Base-by-base conservation (phyloP, 2,888 invertebrate species). In the Temnothorax unifasciatus region DNA sequence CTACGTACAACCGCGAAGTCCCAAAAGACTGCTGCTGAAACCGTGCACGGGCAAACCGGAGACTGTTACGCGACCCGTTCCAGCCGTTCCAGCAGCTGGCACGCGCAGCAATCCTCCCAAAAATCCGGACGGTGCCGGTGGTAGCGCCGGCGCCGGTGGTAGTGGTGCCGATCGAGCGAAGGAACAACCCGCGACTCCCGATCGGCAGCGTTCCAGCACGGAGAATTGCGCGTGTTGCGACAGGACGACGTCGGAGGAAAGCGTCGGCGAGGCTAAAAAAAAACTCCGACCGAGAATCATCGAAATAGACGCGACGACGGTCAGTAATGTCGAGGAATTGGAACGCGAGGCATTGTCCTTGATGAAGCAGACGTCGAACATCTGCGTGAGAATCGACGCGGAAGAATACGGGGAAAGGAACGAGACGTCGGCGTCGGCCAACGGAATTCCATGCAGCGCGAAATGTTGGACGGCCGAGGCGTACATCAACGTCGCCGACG, bases 11-110 rank as follows among this genome's bases (percentile, higher is more conserved):
- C 68, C 88, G 6, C 88, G 89, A 25, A 93, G 71, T 41, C 92
- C 93, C 6, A 93, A 88, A 76, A 91, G 92, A 38, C 82, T 95
- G 57, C 86, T 91, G 29, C 73, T 94, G 34, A 91, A 92, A 41
- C 93, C 94, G 0, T 91, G 92, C 64, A 92, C 92, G 2, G 92
- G 92, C 2, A 92, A 91, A 82, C 92, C 93, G 1, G 90, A 91
- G 59, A 91, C 93, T 34, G 15, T 18, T 79, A 82, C 13, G 50
- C 74, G 3, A 47, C 61, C 21, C 25, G 59, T 69, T 3, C n/a
- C n/a, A n/a, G 68, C 38, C 34, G 50, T 71, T 5, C 44, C 77
- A 0, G 38, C n/a, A 47, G n/a, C n/a, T n/a, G n/a, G 47, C 18
- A 21, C 41, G 38, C 57, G 29, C 8, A 68, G 41, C 8, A 77